Evolutionary conservation across 2,888 invertebrate species (phyloP).

Genomic region (Acrobasis repandana): DNA sequence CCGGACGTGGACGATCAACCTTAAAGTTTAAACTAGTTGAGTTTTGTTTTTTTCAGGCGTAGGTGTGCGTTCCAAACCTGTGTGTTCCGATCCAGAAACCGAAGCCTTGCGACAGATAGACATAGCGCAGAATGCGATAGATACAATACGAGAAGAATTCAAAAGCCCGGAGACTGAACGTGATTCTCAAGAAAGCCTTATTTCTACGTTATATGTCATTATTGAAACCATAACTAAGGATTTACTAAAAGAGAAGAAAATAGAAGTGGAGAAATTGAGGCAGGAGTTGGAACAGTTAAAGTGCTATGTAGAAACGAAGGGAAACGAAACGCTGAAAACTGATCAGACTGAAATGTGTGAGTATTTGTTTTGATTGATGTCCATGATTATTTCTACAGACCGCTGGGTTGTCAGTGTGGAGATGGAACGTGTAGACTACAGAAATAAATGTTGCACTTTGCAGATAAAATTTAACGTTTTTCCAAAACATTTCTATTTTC

Average conservation of each 20-base stretch:
- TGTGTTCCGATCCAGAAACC: too few relatives aligned
- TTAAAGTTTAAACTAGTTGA: too few relatives aligned
- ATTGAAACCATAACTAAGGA: not conserved
- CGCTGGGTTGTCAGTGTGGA: too few relatives aligned
- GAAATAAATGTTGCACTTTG: too few relatives aligned
- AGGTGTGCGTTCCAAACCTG: too few relatives aligned
- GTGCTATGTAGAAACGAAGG: slow-evolving; percentile 3
- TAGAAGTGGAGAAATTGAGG: slow-evolving; percentile 11
- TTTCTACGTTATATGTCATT: not conserved
- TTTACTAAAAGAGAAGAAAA: not conserved
- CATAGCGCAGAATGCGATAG: not conserved
- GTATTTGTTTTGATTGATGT: not conserved
- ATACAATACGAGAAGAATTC: not conserved
- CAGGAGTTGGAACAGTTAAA: not conserved
- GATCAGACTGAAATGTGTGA: not conserved
- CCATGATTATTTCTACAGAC: not conserved
- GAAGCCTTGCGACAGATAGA: not conserved
- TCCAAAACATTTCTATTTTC: too few relatives aligned
- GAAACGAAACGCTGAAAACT: not conserved
- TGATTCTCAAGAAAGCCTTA: not conserved
- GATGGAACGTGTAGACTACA: too few relatives aligned
- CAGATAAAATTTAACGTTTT: too few relatives aligned
- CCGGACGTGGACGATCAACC: too few relatives aligned
- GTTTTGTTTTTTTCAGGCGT: too few relatives aligned
- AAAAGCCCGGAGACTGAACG: not conserved